Conservation (phyloP, 2,888 invertebrate genomes). For the Sarcophaga rosellei region DNA sequence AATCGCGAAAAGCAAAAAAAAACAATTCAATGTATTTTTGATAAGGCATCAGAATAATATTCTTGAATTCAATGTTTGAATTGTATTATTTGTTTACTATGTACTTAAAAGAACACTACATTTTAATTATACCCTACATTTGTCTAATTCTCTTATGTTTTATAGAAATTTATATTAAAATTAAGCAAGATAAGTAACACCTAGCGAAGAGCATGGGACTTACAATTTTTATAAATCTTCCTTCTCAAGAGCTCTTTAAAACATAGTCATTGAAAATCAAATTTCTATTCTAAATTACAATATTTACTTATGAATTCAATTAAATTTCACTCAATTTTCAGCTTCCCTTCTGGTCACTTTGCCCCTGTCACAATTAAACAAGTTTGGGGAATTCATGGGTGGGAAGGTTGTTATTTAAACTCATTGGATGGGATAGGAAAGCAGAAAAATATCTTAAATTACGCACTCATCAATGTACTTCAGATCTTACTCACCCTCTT, state of each 20-base stretch:
- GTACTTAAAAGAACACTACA: background rate
- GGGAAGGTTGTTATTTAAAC: no score
- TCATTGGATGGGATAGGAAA: conserved; percentile 15
- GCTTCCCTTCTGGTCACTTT: background rate
- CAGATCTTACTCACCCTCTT: conserved; percentile 85
- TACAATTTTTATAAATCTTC: conserved; percentile 55
- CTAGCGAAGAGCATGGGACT: background rate
- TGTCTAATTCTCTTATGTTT: background rate
- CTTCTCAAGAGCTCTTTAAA: conserved; percentile 42
- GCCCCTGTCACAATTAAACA: no score
- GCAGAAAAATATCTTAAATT: conserved; percentile 57
- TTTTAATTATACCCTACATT: background rate
- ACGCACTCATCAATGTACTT: conserved; percentile 43
- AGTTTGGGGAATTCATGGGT: no score
- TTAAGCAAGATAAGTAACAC: no score
- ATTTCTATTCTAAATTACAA: conserved; percentile 57
- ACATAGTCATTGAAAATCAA: conserved; percentile 38
- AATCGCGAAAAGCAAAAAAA: background rate
- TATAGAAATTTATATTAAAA: no score
- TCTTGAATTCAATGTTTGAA: background rate
- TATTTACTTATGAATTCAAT: conserved; percentile 68
- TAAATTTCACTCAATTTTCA: conserved; percentile 42
- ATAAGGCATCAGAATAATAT: background rate
- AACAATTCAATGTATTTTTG: background rate
- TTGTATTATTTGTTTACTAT: background rate